Evolutionary conservation across 2,888 invertebrate species (phyloP).

Genomic region (Pardosa pseudoannulata): DNA sequence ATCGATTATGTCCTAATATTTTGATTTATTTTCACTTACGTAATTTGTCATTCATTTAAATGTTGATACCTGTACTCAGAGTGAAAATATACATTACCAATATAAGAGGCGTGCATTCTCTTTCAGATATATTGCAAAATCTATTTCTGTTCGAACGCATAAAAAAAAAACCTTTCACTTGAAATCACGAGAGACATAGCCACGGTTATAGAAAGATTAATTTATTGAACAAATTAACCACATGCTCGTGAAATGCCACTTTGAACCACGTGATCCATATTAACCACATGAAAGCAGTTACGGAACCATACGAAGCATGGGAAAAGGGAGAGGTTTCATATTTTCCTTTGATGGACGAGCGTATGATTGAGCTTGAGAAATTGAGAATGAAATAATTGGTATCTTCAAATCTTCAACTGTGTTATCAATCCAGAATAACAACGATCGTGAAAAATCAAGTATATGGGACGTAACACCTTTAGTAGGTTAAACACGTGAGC

Average conservation of each 20-base stretch:
- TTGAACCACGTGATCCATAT: background rate
- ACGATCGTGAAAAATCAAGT: slow-evolving; percentile 1
- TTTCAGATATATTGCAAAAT: too few relatives aligned
- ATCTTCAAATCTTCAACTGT: background rate
- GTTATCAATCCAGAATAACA: background rate
- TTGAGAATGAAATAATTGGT: background rate
- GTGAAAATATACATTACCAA: too few relatives aligned
- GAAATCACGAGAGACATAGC: too few relatives aligned
- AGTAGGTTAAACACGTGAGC: background rate
- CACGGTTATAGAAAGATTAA: background rate
- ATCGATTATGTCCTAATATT: too few relatives aligned
- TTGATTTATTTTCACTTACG: too few relatives aligned
- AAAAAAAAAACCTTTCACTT: too few relatives aligned
- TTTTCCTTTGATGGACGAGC: background rate
- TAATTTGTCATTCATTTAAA: too few relatives aligned
- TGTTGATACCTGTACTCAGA: too few relatives aligned
- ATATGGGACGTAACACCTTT: background rate
- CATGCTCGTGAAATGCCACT: slow-evolving; percentile 5
- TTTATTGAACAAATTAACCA: background rate
- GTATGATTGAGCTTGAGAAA: background rate
- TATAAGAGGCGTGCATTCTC: too few relatives aligned
- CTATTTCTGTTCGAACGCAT: too few relatives aligned
- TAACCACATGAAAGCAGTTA: background rate
- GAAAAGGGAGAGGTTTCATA: background rate
- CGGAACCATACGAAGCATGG: background rate